Percentiles rank a stretch among this genome's conserved stretches.
These are phyloP conservation scores for Theonella swinhoei DNA, from an alignment of 37 sponge, comb jelly and placozoan genomes.

Conservation along the genomic window DNA sequence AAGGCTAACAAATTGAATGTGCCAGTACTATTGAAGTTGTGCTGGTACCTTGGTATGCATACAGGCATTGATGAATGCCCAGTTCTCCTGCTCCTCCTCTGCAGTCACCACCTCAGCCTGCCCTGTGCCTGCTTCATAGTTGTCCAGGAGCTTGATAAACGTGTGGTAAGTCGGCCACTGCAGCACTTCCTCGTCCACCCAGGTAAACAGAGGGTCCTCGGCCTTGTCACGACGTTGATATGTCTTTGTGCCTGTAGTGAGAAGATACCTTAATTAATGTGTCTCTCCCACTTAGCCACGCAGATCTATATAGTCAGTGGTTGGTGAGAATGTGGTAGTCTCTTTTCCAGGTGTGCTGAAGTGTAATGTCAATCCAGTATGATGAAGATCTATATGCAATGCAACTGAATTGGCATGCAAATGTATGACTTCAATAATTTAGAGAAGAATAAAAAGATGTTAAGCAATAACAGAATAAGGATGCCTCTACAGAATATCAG, in stretches of 20 bases:
- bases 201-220: constrained; percentile 74
- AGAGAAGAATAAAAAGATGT: neutral
- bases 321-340: too few species aligned
- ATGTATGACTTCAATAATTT: too few species aligned
- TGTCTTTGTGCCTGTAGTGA: constrained; percentile 57
- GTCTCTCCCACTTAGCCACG: too few species aligned
- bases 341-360: too few species aligned
- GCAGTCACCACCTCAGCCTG: constrained; percentile 74
- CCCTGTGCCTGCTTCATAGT: constrained; percentile 85
- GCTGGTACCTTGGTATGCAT: constrained; percentile 52
- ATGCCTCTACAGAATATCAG: neutral
- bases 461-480: neutral
- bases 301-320: too few species aligned
- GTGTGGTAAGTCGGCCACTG: constrained; percentile 69
- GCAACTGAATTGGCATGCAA: too few species aligned
- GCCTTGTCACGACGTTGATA: constrained; percentile 71
- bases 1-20: too few species aligned
- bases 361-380: too few species aligned
- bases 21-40: neutral
- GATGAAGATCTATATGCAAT: too few species aligned
- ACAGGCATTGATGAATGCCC: constrained; percentile 79
- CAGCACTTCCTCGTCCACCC: constrained; percentile 68
- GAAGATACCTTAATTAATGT: too few species aligned
- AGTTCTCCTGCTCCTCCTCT: constrained; percentile 81
- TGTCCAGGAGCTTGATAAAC: constrained; percentile 89